Conservation (phyloP, 2,888 invertebrate species). For the Drepana falcataria region DNA sequence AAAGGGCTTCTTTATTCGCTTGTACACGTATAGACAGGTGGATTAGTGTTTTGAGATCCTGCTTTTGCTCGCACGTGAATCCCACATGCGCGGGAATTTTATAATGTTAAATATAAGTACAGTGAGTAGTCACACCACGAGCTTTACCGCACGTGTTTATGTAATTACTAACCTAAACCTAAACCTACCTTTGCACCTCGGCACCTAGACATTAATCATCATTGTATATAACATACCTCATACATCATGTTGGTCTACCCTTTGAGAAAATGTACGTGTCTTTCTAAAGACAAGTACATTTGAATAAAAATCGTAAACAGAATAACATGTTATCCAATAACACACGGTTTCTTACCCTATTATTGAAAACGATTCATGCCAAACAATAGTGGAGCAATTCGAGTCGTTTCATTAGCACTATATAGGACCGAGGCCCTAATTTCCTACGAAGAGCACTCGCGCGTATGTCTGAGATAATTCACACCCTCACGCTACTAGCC, state of each 20-base stretch:
- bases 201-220: too few relatives aligned
- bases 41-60: neutral
- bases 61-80: too few relatives aligned
- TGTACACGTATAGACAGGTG: neutral
- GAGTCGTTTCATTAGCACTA: neutral
- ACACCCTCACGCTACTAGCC: neutral
- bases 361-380: neutral
- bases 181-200: too few relatives aligned
- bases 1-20: neutral
- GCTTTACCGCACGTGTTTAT: too few relatives aligned
- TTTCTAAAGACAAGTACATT: too few relatives aligned
- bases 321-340: neutral
- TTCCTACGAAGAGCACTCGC: neutral
- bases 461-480: neutral
- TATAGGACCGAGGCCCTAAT: neutral
- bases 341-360: neutral
- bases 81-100: too few relatives aligned
- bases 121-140: too few relatives aligned
- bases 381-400: neutral
- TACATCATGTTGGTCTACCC: too few relatives aligned
- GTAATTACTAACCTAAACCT: too few relatives aligned
- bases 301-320: neutral
- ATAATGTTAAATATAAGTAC: too few relatives aligned
- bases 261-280: too few relatives aligned
- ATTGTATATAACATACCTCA: too few relatives aligned